Base-by-base conservation (phyloP, 1,140 invertebrate species). In the Drosophila santomea region DNA sequence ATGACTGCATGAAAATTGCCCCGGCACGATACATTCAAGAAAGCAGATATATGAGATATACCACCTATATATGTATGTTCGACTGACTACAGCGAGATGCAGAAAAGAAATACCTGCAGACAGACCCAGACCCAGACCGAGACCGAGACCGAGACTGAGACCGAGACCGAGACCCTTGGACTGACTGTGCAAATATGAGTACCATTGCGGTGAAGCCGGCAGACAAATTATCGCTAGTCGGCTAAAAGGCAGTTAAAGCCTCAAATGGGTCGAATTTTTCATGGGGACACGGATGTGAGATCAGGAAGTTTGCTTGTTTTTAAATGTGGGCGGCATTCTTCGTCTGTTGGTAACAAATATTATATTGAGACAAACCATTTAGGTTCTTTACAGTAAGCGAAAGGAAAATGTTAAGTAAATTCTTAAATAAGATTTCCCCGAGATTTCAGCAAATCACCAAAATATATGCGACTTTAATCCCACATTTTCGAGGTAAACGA, bases 1-100 rank as follows among this genome's bases (percentile, higher is more conserved):
- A 81, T 74, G 81, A 80, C 76, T 76, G 73, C 80, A 76, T 84
- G 82, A 86, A 86, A 86, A 85, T 85, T 78, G 58, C 51, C 57
- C 56, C 45, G 36, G 44, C 80, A 83, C 80, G 80, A 82, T 67
- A 56, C 36, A 48, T 32, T 15, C 14, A 25, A n/a, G 3, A 36
- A 63, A 47, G 8, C 20, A 36, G 35, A 41, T 56, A 67, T 39
- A 20, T 52, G 32, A 20, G 11, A 17, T 20, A 36, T 8, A 12
- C 8, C 3, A 11, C 1, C 23, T 45, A 4, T n/a, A 15, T 23
- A 47, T 14, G 6, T 5, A 3, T 10, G 17, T 14, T 10, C 12
- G 50, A 32, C 32, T 32, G 50, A 10, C 32, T 10, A 10, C 32
- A 32, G 17, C 23, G 48, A 48, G 64, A 57, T 48, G 51, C 28